A percentile compares a stretch with the other conserved stretches of the same genome.
These are phyloP conservation scores for Balearica regulorum DNA, from an alignment of 2,797 vertebrate genomes.

Conservation along the genomic window DNA sequence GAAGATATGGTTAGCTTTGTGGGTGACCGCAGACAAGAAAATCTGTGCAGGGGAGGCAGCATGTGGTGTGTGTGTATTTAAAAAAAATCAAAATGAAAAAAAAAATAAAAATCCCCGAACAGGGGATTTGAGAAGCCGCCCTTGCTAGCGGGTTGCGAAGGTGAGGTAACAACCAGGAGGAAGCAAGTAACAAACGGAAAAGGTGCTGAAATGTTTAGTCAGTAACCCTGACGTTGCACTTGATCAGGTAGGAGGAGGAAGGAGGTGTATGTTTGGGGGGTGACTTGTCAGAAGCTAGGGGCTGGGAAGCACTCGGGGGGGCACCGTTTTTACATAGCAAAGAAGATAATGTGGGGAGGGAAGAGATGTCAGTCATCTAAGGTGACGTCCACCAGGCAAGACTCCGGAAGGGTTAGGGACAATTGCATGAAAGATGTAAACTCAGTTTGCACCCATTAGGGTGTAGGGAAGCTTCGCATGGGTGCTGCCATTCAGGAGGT, in stretches of 20 bases:
- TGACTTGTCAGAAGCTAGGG: background rate
- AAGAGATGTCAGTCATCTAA: background rate
- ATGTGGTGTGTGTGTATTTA: background rate
- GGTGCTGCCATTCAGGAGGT: background rate
- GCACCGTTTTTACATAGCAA: background rate
- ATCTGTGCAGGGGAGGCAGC: conserved; percentile 18
- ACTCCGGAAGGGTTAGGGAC: background rate
- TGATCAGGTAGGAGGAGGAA: background rate
- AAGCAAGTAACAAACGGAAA: background rate
- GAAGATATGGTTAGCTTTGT: background rate
- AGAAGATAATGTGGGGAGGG: background rate
- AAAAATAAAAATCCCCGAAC: fast-evolving
- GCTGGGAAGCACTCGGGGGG: background rate
- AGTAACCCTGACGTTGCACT: background rate
- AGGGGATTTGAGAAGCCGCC: background rate
- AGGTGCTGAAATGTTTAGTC: background rate
- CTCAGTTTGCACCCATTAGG: background rate
- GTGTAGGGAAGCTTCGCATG: background rate
- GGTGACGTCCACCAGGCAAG: background rate
- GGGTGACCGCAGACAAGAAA: conserved; percentile 45
- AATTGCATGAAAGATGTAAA: background rate
- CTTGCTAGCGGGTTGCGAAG: background rate
- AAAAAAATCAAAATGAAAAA: background rate
- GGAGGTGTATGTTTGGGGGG: background rate
- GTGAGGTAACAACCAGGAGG: background rate